Evolutionary conservation across 2,113 vertebrate genomes (phyloP).

Genomic region (Dicaeum eximium): DNA sequence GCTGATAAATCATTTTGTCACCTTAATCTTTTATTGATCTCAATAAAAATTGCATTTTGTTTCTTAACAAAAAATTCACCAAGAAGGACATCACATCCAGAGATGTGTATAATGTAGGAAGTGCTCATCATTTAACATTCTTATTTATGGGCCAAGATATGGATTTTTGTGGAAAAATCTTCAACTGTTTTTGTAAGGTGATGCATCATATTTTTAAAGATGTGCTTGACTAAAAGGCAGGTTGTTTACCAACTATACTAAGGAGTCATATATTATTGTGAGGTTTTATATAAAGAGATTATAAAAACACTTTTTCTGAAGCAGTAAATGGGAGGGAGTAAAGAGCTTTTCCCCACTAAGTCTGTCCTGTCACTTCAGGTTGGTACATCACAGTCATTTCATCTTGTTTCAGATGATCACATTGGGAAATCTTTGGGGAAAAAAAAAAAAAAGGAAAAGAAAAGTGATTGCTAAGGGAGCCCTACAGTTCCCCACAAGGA

Average conservation of each 20-base stretch:
- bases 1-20: slow-evolving; percentile 79
- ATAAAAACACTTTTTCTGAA: slow-evolving; percentile 34
- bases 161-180: slow-evolving; percentile 39
- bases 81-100: slow-evolving; percentile 59
- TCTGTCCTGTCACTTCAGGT: slow-evolving; percentile 5
- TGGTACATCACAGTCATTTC: not conserved
- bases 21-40: slow-evolving; percentile 82
- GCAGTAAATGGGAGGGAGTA: not conserved
- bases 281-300: slow-evolving; percentile 58
- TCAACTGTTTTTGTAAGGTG: slow-evolving; percentile 49
- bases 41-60: slow-evolving; percentile 79
- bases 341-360: not conserved
- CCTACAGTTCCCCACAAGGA: not conserved
- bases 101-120: slow-evolving; percentile 22
- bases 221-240: slow-evolving; percentile 62
- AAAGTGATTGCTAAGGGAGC: not conserved
- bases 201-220: slow-evolving; percentile 69
- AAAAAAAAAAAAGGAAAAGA: not conserved
- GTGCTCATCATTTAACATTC: slow-evolving; percentile 43
- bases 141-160: slow-evolving; percentile 65
- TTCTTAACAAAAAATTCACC: slow-evolving; percentile 76
- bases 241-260: slow-evolving; percentile 34
- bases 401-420: not conserved
- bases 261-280: slow-evolving; percentile 43
- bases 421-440: not conserved